These are phyloP conservation scores for Acanthurus lineatus DNA, from an alignment of 2,797 vertebrate genomes.

Conservation along the genomic window DNA sequence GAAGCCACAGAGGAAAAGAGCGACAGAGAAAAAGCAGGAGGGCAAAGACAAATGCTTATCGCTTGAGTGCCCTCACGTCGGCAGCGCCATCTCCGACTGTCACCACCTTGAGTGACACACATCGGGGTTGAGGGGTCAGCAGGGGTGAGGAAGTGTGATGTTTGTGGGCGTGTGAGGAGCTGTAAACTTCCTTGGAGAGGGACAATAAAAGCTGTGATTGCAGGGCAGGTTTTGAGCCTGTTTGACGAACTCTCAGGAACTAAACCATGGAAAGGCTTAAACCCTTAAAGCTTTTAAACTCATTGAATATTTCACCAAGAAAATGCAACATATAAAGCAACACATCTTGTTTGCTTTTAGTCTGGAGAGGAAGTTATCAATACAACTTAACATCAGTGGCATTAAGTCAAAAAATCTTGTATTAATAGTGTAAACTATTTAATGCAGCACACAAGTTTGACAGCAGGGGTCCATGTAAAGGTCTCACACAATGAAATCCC, in stretches of 20 bases:
- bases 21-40: slow-evolving; percentile 40
- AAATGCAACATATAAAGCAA: too few species aligned
- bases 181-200: slow-evolving; percentile 42
- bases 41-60: slow-evolving; percentile 70
- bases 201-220: slow-evolving; percentile 49
- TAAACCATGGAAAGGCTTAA: slow-evolving; percentile 7
- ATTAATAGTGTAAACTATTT: too few species aligned
- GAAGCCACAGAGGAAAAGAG: slow-evolving; percentile 49
- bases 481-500: too few species aligned
- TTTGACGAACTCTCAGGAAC: slow-evolving; percentile 31
- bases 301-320: too few species aligned
- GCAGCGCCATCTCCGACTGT: slow-evolving; percentile 68
- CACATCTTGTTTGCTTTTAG: too few species aligned
- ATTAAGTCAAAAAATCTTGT: too few species aligned
- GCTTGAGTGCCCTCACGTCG: slow-evolving; percentile 62
- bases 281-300: background rate
- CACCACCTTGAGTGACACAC: slow-evolving; percentile 78
- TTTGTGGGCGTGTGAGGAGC: slow-evolving; percentile 39
- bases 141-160: slow-evolving; percentile 61
- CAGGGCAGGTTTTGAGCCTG: slow-evolving; percentile 38
- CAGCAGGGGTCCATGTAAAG: too few species aligned
- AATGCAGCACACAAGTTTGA: too few species aligned
- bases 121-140: slow-evolving; percentile 68
- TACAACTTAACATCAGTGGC: too few species aligned
- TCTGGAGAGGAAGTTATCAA: too few species aligned